Base-by-base conservation (phyloP, 2,797 vertebrate species). In the Clarias laeviceps region DNA sequence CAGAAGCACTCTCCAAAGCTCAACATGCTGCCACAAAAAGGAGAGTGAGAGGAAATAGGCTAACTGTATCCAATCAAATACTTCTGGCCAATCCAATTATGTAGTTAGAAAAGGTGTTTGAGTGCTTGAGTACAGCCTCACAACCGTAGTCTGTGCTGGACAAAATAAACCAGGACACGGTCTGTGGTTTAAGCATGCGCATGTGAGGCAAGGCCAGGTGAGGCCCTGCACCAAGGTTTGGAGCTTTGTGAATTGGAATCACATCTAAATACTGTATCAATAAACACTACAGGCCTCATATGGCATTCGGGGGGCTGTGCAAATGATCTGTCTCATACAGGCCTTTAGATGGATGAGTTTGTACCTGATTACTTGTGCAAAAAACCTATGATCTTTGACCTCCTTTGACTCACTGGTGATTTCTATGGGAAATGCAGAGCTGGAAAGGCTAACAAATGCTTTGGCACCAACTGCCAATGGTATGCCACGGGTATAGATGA, bases 21-120 rank as follows among this genome's bases (percentile, higher is more conserved):
- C 59, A 90, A 90, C 80, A 87, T 82, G 77, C 74, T 84, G 85
- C 87, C 84, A 50, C 54, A 80, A 76, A 84, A 62, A 69, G 85
- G 79, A 83, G 29, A 65, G 86, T 59, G 88, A 79, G 73, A 93
- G 93, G 93, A 94, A 94, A 93, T 90, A 82, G 84, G 90, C 91
- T 93, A 93, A 92, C 92, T 89, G 91, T 92, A 93, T 94, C 90
- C 92, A 94, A 90, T 94, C 92, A 91, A 90, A 90, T 88, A 85
- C 90, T 87, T 88, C 61, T 87, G 88, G 90, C 91, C 90, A 91
- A 92, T 93, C 92, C 92, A 92, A 92, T 93, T 91, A 93, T 92
- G 87, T 89, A 73, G 89, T 88, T 87, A 91, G 87, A 89, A 85
- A 88, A 59, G 80, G 40, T 89, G 90, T 90, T 91, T 88, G 87